A percentile compares a stretch with the other conserved stretches of the same genome.
Evolutionary conservation across 1,140 invertebrate species (phyloP).

Genomic region (Liolophura sinensis): DNA sequence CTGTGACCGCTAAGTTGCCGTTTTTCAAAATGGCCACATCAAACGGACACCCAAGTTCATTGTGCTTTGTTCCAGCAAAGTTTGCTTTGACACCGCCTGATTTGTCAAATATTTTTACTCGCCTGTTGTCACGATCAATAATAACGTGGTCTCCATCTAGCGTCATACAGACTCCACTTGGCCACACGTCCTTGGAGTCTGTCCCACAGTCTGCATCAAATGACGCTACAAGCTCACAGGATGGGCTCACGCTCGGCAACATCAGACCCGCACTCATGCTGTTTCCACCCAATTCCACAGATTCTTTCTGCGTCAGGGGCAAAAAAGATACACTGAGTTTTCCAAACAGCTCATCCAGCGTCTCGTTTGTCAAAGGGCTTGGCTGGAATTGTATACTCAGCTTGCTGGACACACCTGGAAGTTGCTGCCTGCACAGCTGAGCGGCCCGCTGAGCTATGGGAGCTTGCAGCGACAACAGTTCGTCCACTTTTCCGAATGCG

Average conservation of each 20-base stretch:
- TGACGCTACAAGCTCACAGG: slow-evolving; percentile 19
- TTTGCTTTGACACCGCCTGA: slow-evolving; percentile 26
- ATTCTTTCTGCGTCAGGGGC: slow-evolving; percentile 26
- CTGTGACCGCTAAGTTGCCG: slow-evolving; percentile 48
- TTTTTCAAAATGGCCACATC: slow-evolving; percentile 43
- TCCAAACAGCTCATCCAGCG: slow-evolving; percentile 40
- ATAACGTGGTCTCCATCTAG: slow-evolving; percentile 31
- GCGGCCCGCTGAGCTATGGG: slow-evolving; percentile 35
- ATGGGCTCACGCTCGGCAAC: slow-evolving; percentile 32
- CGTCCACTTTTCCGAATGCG: slow-evolving; percentile 35
- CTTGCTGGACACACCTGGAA: slow-evolving; percentile 31
- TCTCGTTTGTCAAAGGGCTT: slow-evolving; percentile 29
- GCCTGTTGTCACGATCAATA: slow-evolving; percentile 50
- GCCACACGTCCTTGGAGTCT: slow-evolving; percentile 47
- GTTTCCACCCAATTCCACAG: slow-evolving; percentile 1
- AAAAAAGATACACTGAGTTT: slow-evolving; percentile 25
- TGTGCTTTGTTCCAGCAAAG: slow-evolving; percentile 32
- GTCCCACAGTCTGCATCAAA: slow-evolving; percentile 27
- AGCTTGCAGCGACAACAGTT: slow-evolving; percentile 36
- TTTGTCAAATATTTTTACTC: slow-evolving; percentile 43
- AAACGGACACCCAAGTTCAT: slow-evolving; percentile 40
- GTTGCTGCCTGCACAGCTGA: slow-evolving; percentile 34
- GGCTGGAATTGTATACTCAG: slow-evolving; percentile 32
- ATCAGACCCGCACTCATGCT: slow-evolving; percentile 13
- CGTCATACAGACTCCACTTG: slow-evolving; percentile 39